Conservation (phyloP, 2,113 vertebrate genomes). For the Onychostruthus taczanowskii region DNA sequence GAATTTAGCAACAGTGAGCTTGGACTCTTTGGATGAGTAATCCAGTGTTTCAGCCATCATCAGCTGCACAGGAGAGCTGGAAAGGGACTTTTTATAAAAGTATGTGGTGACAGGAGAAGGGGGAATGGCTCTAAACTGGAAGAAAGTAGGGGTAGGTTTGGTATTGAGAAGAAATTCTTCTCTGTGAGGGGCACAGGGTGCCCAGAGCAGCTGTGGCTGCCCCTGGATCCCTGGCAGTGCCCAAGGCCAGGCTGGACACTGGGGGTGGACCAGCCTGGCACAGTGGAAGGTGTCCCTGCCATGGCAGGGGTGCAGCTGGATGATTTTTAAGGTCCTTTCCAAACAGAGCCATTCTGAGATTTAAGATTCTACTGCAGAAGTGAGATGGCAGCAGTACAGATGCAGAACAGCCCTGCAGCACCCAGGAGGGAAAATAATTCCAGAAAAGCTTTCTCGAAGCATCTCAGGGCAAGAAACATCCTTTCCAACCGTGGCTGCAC, state of each 20-base stretch:
- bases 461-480: not conserved
- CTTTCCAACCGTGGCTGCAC: not conserved
- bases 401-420: not conserved
- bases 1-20: not conserved
- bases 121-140: not conserved
- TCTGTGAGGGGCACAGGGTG: not conserved
- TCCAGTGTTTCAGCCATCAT: fast-evolving
- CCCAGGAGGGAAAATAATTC: not conserved
- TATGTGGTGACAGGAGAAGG: not conserved
- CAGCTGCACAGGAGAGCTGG: not conserved
- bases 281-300: not conserved
- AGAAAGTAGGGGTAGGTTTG: not conserved
- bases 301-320: not conserved
- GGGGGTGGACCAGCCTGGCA: fast-evolving
- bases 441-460: not conserved
- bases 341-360: not conserved
- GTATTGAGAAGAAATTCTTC: not conserved
- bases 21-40: not conserved
- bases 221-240: not conserved
- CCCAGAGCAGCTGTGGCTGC: not conserved
- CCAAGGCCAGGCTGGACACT: not conserved
- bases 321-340: not conserved
- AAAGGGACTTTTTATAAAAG: not conserved
- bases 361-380: not conserved
- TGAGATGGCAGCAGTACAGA: not conserved